Evolutionary conservation across 2,797 vertebrate species (phyloP).

Genomic region (Danio albolineatus): DNA sequence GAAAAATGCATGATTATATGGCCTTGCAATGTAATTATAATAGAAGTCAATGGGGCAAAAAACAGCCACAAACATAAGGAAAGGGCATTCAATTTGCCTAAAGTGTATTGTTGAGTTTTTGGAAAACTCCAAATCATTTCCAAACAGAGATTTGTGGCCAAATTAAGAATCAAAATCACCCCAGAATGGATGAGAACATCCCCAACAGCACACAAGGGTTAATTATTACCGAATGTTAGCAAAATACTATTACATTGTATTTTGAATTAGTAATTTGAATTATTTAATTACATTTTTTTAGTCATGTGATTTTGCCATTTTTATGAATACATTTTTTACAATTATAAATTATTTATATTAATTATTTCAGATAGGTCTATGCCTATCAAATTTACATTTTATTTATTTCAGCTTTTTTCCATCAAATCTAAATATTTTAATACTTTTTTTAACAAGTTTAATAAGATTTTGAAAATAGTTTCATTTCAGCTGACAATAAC

Average conservation of each 20-base stretch:
- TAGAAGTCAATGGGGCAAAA: no score
- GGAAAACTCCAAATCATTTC: no score
- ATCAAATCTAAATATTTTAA: not conserved
- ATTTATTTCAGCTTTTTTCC: not conserved
- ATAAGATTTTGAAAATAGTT: not conserved
- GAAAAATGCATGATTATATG: no score
- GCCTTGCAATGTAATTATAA: no score
- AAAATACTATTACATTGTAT: not conserved
- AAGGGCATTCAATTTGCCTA: no score
- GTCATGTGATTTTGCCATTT: not conserved
- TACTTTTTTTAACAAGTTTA: not conserved
- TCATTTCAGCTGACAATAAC: conserved; percentile 3
- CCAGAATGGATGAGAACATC: no score
- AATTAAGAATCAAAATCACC: no score
- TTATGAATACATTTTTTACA: not conserved
- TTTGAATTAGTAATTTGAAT: not conserved
- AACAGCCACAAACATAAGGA: no score
- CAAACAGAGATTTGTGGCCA: no score
- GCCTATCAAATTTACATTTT: not conserved
- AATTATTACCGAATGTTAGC: no score
- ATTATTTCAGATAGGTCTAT: not conserved
- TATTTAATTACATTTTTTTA: not conserved
- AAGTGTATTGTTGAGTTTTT: no score
- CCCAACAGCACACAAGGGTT: no score
- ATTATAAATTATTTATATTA: not conserved